These are phyloP conservation scores for Ennomos erosarius DNA, from an alignment of 2,888 invertebrate genomes.

Conservation along the genomic window DNA sequence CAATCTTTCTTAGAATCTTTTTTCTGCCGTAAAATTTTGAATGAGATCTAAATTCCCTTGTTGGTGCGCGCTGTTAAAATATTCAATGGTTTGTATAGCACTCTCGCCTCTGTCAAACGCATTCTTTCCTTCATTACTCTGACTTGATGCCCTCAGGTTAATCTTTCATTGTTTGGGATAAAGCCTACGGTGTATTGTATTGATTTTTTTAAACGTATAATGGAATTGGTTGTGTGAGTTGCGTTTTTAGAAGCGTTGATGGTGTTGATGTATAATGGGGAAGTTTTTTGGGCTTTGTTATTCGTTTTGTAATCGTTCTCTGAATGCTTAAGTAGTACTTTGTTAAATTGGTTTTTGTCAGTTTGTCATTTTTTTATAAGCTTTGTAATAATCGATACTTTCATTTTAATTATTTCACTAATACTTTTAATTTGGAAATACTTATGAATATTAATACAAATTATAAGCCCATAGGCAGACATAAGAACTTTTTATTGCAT, in stretches of 20 bases:
- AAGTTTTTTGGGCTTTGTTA: slow-evolving; percentile 34
- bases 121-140: slow-evolving; percentile 77
- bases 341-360: neutral
- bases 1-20: slow-evolving; percentile 12
- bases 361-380: no score
- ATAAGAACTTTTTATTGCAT: no score
- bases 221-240: slow-evolving; percentile 51
- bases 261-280: slow-evolving; percentile 43
- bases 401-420: no score
- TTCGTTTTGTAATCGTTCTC: neutral
- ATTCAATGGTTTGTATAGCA: slow-evolving; percentile 64
- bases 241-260: slow-evolving; percentile 29
- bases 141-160: slow-evolving; percentile 65
- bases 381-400: neutral
- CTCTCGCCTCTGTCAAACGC: slow-evolving; percentile 69
- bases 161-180: slow-evolving; percentile 73
- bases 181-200: slow-evolving; percentile 61
- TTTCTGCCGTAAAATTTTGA: slow-evolving; percentile 27
- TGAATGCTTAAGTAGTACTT: slow-evolving; percentile 5
- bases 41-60: slow-evolving; percentile 49
- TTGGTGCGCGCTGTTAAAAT: slow-evolving; percentile 64
- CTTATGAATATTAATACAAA: neutral
- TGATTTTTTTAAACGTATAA: slow-evolving; percentile 55
- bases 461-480: no score
- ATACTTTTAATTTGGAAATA: no score